A percentile compares a stretch with the other conserved stretches of the same genome.
Conservation (phyloP, 2,797 vertebrate species). For the Rhinella marina region DNA sequence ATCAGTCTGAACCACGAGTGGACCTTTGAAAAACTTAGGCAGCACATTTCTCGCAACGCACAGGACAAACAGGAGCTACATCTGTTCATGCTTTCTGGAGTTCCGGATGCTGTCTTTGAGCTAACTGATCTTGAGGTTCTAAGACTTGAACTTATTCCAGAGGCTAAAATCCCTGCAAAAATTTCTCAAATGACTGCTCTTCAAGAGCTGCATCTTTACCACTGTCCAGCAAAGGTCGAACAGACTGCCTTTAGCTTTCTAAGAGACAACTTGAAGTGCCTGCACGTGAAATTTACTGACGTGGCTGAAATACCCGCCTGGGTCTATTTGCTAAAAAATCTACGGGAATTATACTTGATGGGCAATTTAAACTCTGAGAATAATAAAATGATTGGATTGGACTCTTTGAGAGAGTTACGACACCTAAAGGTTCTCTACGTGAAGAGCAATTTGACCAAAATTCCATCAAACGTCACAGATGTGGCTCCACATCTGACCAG, state of each 20-base stretch:
- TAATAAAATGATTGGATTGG: constrained; percentile 98
- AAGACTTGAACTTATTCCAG: constrained; percentile 94
- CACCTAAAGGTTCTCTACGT: constrained; percentile 93
- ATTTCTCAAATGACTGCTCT: constrained; percentile 97
- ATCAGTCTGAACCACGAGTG: constrained; percentile 97
- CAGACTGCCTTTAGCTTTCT: constrained; percentile 98
- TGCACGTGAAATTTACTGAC: constrained; percentile 98
- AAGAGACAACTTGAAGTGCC: constrained; percentile 94
- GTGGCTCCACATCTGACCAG: constrained; percentile 93
- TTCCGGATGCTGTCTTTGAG: constrained; percentile 95
- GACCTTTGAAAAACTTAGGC: constrained; percentile 95
- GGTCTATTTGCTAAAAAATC: constrained; percentile 94
- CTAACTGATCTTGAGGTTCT: constrained; percentile 93
- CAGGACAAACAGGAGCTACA: constrained; percentile 95
- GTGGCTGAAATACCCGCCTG: constrained; percentile 97
- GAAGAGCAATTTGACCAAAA: constrained; percentile 98
- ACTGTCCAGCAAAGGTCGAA: constrained; percentile 97
- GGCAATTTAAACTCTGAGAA: constrained; percentile 98
- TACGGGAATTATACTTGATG: constrained; percentile 91
- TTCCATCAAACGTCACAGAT: constrained; percentile 98
- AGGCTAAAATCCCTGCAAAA: constrained; percentile 94
- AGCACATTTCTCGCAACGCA: constrained; percentile 89
- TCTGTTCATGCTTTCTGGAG: constrained; percentile 95
- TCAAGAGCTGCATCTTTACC: constrained; percentile 95
- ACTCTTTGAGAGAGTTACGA: constrained; percentile 93